Evolutionary conservation across 1,140 invertebrate genomes (phyloP).

Genomic region (Carposina sasakii): DNA sequence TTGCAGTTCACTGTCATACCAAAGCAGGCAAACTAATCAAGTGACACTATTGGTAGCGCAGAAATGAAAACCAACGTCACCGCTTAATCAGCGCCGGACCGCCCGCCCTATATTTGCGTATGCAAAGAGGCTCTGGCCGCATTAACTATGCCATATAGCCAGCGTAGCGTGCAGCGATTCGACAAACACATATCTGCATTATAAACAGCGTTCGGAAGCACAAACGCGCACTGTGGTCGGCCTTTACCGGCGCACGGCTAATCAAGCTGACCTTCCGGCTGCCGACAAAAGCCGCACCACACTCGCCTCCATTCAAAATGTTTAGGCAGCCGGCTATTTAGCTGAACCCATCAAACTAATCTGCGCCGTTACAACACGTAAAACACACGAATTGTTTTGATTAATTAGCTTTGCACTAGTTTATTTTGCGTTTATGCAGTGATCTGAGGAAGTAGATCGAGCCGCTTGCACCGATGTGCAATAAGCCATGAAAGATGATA

Average conservation of each 20-base stretch:
- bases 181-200: conserved; percentile 74
- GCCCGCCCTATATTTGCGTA: conserved; percentile 71
- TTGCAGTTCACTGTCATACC: background rate
- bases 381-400: too few species aligned
- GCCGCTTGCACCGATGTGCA: conserved; percentile 29
- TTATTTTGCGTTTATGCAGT: too few species aligned
- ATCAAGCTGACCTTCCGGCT: conserved; percentile 68
- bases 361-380: too few species aligned
- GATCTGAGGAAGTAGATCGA: too few species aligned
- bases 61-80: conserved; percentile 53
- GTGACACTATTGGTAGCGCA: conserved; percentile 49
- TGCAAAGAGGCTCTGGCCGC: conserved; percentile 70
- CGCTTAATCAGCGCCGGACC: conserved; percentile 66
- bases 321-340: too few species aligned
- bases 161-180: conserved; percentile 70
- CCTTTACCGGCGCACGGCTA: conserved; percentile 67
- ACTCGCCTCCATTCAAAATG: conserved; percentile 32
- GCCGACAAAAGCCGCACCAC: conserved; percentile 53
- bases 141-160: conserved; percentile 73
- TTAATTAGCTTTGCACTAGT: too few species aligned
- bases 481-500: conserved; percentile 31
- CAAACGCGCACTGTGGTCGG: conserved; percentile 70
- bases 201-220: conserved; percentile 70
- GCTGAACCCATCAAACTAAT: too few species aligned
- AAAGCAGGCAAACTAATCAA: conserved; percentile 46